These are phyloP conservation scores for Alethe castanea DNA, from an alignment of 2,113 vertebrate species.

Conservation along the genomic window DNA sequence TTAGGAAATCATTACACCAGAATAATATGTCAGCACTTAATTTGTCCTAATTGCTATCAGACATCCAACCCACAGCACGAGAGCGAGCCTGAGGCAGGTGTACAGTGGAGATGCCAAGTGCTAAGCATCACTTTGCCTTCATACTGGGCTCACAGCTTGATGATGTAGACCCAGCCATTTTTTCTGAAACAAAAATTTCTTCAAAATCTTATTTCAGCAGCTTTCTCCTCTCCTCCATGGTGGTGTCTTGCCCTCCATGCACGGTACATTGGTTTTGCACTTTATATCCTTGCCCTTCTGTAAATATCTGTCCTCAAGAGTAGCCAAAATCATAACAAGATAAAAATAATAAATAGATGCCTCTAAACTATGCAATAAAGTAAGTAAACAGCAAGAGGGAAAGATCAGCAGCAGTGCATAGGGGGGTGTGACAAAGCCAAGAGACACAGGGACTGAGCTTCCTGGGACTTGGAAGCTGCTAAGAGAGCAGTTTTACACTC, in stretches of 20 bases:
- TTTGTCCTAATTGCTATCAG: not conserved
- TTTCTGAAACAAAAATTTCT: not conserved
- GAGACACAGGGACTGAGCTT: conserved; percentile 17
- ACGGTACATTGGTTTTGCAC: not conserved
- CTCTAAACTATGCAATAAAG: not conserved
- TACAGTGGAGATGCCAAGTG: not conserved
- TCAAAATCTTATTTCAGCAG: not conserved
- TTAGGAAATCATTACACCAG: not conserved
- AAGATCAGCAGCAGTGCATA: not conserved
- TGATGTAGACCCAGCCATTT: not conserved
- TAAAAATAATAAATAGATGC: not conserved
- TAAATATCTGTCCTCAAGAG: not conserved
- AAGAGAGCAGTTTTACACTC: conserved; percentile 50
- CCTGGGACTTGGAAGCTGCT: conserved; percentile 41
- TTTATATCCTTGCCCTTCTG: not conserved
- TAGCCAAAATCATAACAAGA: not conserved
- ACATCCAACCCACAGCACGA: not conserved
- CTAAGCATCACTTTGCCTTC: not conserved
- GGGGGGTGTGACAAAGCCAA: not conserved
- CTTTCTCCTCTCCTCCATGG: not conserved
- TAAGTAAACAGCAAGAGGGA: conserved; percentile 7
- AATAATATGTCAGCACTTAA: not conserved
- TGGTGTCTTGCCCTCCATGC: not conserved
- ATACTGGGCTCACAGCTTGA: not conserved
- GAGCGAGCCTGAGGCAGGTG: not conserved